Percentiles rank a stretch among this genome's conserved stretches.
These are phyloP conservation scores for Neodon shergylaensis DNA, from an alignment of 2,113 vertebrate species.

Conservation along the genomic window DNA sequence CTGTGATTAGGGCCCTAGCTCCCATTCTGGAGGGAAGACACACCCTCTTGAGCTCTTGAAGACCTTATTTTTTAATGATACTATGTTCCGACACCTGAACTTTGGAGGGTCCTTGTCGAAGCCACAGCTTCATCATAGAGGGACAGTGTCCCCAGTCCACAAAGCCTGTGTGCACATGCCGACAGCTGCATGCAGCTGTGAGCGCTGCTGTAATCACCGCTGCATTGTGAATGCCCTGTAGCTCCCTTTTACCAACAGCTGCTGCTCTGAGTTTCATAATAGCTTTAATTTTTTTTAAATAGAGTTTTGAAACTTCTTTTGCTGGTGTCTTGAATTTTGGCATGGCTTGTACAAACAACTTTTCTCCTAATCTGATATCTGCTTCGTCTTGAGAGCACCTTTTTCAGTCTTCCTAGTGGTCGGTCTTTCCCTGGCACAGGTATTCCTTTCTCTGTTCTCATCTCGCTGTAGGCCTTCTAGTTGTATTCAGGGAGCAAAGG, in stretches of 20 bases:
- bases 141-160: neutral
- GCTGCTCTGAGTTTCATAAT: neutral
- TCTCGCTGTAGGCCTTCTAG: neutral
- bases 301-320: neutral
- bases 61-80: neutral
- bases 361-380: neutral
- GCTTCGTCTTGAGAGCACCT: neutral
- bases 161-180: neutral
- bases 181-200: neutral
- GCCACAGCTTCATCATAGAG: neutral
- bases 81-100: neutral
- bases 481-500: neutral
- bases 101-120: neutral
- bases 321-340: neutral
- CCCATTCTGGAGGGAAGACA: neutral
- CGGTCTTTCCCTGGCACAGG: neutral
- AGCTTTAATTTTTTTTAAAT: neutral
- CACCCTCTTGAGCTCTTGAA: neutral
- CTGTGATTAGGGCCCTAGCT: neutral
- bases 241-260: neutral
- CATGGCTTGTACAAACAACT: neutral
- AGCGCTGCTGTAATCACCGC: neutral
- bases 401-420: neutral
- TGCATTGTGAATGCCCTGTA: neutral
- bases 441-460: neutral